Evolutionary conservation across 2,113 vertebrate species (phyloP).

Genomic region (Edolisoma coerulescens): DNA sequence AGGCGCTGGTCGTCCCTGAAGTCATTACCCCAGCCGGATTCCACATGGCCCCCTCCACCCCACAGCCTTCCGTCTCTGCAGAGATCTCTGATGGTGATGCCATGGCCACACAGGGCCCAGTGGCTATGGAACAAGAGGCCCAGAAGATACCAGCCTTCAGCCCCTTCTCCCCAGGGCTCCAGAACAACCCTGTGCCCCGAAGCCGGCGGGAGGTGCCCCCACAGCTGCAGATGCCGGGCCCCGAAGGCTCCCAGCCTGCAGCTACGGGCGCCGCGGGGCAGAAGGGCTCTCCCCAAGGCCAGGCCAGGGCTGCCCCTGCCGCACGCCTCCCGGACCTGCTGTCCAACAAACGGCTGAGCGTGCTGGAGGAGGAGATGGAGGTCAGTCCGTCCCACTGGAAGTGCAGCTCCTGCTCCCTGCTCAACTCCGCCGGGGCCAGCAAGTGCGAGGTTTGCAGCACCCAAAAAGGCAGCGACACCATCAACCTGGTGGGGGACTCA

Average conservation of each 20-base stretch:
- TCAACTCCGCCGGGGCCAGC: slow-evolving; percentile 29
- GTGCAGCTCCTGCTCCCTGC: slow-evolving; percentile 79
- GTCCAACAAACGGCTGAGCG: slow-evolving; percentile 83
- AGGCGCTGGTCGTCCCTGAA: slow-evolving; percentile 94
- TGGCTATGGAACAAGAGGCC: slow-evolving; percentile 70
- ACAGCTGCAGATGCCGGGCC: slow-evolving; percentile 71
- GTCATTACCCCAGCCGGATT: slow-evolving; percentile 87
- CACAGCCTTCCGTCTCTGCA: slow-evolving; percentile 54
- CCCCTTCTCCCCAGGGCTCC: slow-evolving; percentile 81
- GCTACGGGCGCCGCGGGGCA: slow-evolving; percentile 42
- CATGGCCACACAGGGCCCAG: slow-evolving; percentile 42
- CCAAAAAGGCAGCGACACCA: slow-evolving; percentile 76
- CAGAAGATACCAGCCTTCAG: slow-evolving; percentile 70
- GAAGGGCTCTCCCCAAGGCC: slow-evolving; percentile 70
- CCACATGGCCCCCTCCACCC: slow-evolving; percentile 64
- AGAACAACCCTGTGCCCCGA: slow-evolving; percentile 93
- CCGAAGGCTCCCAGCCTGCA: slow-evolving; percentile 69
- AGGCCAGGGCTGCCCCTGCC: slow-evolving; percentile 47
- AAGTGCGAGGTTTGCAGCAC: slow-evolving; percentile 80
- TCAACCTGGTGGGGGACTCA: slow-evolving; percentile 85
- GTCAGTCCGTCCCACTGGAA: slow-evolving; percentile 75
- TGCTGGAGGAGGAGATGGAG: slow-evolving; percentile 86
- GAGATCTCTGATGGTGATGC: slow-evolving; percentile 79
- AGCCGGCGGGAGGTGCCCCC: slow-evolving; percentile 94
- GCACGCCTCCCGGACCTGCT: slow-evolving; percentile 74